Evolutionary conservation across 2,113 vertebrate genomes (phyloP), one percentile per base, ranked within the genome.

Genomic region (Australoheros scitulus): DNA sequence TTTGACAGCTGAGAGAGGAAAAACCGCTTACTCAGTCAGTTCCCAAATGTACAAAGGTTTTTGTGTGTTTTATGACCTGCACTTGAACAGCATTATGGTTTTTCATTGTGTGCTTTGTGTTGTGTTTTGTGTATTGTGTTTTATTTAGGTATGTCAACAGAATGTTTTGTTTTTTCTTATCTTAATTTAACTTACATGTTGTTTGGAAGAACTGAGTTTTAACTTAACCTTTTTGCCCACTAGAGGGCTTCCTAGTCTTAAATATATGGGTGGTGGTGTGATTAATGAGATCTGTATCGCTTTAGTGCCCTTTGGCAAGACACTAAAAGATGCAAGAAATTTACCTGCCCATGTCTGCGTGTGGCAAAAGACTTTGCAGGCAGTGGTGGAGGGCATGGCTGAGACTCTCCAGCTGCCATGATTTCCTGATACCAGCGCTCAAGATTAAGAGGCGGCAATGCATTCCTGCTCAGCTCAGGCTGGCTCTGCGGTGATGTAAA

Each of bases 291-390:
- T 38, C 32, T 17, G 13, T 61, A 56, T 52, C 64, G 70, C 13
- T 47, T 68, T 76, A 11, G 36, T 43, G 56, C 13, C 22, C 61
- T 59, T 70, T 26, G 56, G 18, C 11, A 29, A 64, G 5, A 47
- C 7, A 26, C 64, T 55, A 7, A 76, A 22, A 63, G 18, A 13
- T 18, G 34, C 43, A 4, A 6, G 7, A 41, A 59, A 22, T 92
- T 97, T 98, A 98, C 98, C 98, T 99, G 97, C 85, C 94, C 88
- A 50, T 95, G 95, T 90, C 96, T 96, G 90, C 96, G 96, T 91
- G 96, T 91, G 57, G 95, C 96, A 88, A 96, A 94, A 94, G 94
- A 96, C 95, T 98, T 98, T 95, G 97, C 96, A 80, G 97, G 97
- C 87, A 98, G 96, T 32, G 97, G 97, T 84, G 97, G 97, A 94